A percentile compares a stretch with the other conserved stretches of the same genome.
These are phyloP conservation scores for Lochmaea capreae DNA, from an alignment of 2,888 invertebrate species.

Conservation along the genomic window DNA sequence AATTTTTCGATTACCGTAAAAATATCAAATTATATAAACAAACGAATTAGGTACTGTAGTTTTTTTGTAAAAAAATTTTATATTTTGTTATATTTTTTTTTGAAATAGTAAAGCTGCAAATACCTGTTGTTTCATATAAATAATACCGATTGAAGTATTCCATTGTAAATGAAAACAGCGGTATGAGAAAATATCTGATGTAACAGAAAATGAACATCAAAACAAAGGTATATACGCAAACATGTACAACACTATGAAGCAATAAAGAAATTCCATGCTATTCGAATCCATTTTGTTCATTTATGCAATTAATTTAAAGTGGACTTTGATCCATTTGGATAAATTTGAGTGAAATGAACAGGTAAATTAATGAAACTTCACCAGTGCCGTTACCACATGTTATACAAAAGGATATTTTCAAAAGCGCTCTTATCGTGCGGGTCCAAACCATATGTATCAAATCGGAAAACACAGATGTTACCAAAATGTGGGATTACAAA, in stretches of 20 bases:
- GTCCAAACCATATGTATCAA: no score
- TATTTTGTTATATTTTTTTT: neutral
- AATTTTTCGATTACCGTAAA: neutral
- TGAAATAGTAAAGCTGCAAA: neutral
- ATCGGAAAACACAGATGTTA: no score
- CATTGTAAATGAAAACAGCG: slow-evolving; percentile 21
- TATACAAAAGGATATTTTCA: neutral
- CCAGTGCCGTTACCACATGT: neutral
- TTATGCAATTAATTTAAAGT: slow-evolving; percentile 51
- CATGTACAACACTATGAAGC: slow-evolving; percentile 31
- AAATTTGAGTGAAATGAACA: slow-evolving; percentile 45
- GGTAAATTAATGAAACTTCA: slow-evolving; percentile 44
- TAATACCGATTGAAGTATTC: slow-evolving; percentile 14
- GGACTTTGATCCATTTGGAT: slow-evolving; percentile 46
- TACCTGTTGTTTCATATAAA: neutral
- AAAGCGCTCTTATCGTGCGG: no score
- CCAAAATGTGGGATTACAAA: no score
- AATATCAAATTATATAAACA: neutral
- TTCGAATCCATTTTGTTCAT: slow-evolving; percentile 51
- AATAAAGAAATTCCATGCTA: slow-evolving; percentile 49
- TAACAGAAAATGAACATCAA: slow-evolving; percentile 27
- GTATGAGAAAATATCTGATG: slow-evolving; percentile 26
- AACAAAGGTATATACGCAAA: slow-evolving; percentile 24
- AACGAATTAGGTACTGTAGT: neutral
- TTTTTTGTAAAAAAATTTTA: neutral